Percentiles rank a stretch among this genome's conserved stretches.
These are phyloP conservation scores for Scolanthus callimorphus DNA, from an alignment of 92 coral and sea anemone genomes.

Conservation along the genomic window DNA sequence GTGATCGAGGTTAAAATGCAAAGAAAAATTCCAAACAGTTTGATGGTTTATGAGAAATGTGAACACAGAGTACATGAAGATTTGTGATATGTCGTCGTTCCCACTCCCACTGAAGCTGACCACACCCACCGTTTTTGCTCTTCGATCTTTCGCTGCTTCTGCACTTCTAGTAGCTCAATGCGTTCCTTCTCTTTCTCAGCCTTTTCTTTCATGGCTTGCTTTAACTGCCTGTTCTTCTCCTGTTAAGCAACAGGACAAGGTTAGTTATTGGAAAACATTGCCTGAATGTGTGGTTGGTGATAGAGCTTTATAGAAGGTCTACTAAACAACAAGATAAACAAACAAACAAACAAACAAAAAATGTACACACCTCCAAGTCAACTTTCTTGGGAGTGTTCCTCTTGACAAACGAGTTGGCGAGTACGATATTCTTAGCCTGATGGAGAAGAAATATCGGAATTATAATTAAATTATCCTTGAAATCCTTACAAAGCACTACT, in stretches of 20 bases:
- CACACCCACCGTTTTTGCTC: slow-evolving; percentile 80
- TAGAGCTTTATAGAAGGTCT: too few species aligned
- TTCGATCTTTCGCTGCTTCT: slow-evolving; percentile 65
- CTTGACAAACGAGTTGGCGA: slow-evolving; percentile 71
- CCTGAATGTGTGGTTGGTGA: too few species aligned
- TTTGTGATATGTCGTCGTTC: too few species aligned
- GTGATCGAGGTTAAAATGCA: too few species aligned
- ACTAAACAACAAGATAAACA: too few species aligned
- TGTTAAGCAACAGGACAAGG: slow-evolving; percentile 12
- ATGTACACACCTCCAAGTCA: slow-evolving; percentile 60
- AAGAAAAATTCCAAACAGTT: too few species aligned
- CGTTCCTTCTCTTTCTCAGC: slow-evolving; percentile 84
- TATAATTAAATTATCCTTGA: neutral
- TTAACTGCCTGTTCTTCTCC: slow-evolving; percentile 63
- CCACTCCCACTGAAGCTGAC: too few species aligned
- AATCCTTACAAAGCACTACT: too few species aligned
- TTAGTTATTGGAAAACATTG: too few species aligned
- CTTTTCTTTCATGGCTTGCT: slow-evolving; percentile 70
- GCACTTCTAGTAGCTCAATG: slow-evolving; percentile 68
- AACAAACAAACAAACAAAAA: too few species aligned
- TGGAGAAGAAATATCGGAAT: neutral
- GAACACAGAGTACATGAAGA: too few species aligned
- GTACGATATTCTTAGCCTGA: slow-evolving; percentile 54
- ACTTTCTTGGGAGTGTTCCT: slow-evolving; percentile 87
- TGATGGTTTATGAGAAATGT: too few species aligned